A percentile compares a stretch with the other conserved stretches of the same genome.
phyloP scores from a whole-genome alignment of 2,888 invertebrate genomes.

The Pyrrhia umbra region DNA sequence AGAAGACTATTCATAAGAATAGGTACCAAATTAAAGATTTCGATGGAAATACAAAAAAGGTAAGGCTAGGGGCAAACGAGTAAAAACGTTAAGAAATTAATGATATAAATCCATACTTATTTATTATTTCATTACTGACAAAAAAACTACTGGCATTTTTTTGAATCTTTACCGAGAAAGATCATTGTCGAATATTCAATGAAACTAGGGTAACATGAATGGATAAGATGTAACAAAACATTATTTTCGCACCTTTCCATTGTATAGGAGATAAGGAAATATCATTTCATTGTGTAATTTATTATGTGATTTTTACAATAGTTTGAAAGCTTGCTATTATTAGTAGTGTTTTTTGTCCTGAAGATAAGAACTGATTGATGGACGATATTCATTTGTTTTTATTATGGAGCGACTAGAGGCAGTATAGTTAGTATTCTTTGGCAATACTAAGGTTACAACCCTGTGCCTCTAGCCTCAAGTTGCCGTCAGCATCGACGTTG shows the following conservation, averaged over 20 bases:
- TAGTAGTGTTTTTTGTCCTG: neutral
- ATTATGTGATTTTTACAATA: constrained; percentile 19
- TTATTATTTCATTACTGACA: too few species aligned
- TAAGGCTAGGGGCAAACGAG: too few species aligned
- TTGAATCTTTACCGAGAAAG: constrained; percentile 7
- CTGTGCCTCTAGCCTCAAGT: too few species aligned
- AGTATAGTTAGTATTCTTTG: too few species aligned
- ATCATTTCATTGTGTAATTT: constrained; percentile 34
- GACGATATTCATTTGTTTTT: neutral
- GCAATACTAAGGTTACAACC: neutral
- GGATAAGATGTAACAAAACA: constrained; percentile 56
- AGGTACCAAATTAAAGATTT: too few species aligned
- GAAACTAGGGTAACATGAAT: constrained; percentile 53
- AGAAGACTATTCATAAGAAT: too few species aligned
- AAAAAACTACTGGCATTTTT: neutral
- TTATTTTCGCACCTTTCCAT: constrained; percentile 58
- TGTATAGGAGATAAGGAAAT: constrained; percentile 40
- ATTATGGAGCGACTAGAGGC: neutral
- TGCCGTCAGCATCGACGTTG: too few species aligned
- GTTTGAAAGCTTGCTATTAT: neutral
- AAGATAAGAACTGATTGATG: constrained; percentile 11
- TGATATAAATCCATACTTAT: too few species aligned
- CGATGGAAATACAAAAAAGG: too few species aligned
- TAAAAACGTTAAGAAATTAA: neutral
- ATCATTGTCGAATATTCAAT: constrained; percentile 44